These are phyloP conservation scores for Caenorhabditis macrosperma DNA, from an alignment of 2,888 invertebrate species.

Conservation along the genomic window DNA sequence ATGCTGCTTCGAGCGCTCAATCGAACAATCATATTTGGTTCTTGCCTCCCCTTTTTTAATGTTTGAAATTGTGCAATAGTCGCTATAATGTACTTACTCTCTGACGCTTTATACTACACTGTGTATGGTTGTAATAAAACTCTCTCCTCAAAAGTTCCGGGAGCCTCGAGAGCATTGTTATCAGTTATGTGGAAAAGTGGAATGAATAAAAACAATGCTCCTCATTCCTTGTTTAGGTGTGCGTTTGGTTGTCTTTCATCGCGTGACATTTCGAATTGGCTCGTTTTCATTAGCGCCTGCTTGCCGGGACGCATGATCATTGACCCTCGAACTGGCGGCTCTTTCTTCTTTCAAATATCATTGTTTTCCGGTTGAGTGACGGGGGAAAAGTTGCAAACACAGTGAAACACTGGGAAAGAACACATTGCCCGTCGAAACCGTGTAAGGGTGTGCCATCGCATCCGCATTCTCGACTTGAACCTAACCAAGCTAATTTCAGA, in stretches of 20 bases:
- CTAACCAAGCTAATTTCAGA: conserved; percentile 38
- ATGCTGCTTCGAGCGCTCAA: conserved; percentile 15
- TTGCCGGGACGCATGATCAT: conserved; percentile 15
- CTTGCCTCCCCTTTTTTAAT: conserved; percentile 24
- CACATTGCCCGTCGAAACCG: background rate
- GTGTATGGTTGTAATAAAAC: background rate
- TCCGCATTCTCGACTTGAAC: conserved; percentile 17
- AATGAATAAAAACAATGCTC: background rate
- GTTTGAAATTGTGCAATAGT: conserved; percentile 32
- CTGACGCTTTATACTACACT: background rate
- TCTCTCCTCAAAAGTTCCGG: no score
- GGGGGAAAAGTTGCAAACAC: background rate
- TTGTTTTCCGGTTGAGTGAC: conserved; percentile 34
- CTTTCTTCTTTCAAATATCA: conserved; percentile 44
- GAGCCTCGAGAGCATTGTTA: no score
- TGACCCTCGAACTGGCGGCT: conserved; percentile 27
- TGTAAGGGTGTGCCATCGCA: conserved; percentile 9
- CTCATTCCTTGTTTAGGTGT: background rate
- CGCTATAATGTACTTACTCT: background rate
- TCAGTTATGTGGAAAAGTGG: no score
- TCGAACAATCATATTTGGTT: conserved; percentile 15
- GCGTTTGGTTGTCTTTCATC: background rate
- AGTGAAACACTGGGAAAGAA: background rate
- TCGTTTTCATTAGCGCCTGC: conserved; percentile 40
- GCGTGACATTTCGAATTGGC: conserved; percentile 24